These are phyloP conservation scores for Acleris literana DNA, from an alignment of 2,888 invertebrate genomes.

Conservation along the genomic window DNA sequence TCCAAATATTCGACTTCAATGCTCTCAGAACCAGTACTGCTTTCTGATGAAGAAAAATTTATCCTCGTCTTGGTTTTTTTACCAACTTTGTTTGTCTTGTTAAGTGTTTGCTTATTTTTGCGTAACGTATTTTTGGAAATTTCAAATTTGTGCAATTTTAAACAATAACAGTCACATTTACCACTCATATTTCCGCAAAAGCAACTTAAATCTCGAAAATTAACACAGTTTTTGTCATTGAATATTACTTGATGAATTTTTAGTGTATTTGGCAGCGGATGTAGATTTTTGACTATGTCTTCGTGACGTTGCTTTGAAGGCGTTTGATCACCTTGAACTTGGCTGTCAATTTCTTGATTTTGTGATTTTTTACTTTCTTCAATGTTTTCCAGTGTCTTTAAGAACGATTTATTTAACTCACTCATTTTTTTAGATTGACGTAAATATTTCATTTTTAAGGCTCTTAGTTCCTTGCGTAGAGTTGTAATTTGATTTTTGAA, in stretches of 20 bases:
- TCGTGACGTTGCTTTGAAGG: slow-evolving; percentile 33
- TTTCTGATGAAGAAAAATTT: not conserved
- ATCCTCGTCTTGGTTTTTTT: not conserved
- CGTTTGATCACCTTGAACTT: slow-evolving; percentile 32
- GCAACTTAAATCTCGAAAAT: not conserved
- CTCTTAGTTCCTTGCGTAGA: no score
- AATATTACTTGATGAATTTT: no score
- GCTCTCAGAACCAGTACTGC: not conserved
- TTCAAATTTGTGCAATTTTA: not conserved
- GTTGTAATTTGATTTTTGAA: no score
- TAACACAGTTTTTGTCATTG: not conserved
- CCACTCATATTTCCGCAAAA: not conserved
- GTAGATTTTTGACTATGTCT: no score
- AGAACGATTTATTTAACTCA: no score
- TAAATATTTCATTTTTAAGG: no score
- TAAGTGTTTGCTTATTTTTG: not conserved
- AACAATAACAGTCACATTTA: not conserved
- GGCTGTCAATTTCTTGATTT: slow-evolving; percentile 1
- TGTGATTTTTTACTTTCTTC: no score
- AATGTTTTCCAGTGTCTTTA: no score
- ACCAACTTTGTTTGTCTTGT: not conserved
- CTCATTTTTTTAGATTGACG: no score
- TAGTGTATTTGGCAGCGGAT: no score
- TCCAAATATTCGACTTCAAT: not conserved
- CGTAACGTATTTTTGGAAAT: not conserved